Evolutionary conservation across 2,888 invertebrate species (phyloP), one percentile per base, ranked within the genome.

Genomic region (Gryllus longicercus): DNA sequence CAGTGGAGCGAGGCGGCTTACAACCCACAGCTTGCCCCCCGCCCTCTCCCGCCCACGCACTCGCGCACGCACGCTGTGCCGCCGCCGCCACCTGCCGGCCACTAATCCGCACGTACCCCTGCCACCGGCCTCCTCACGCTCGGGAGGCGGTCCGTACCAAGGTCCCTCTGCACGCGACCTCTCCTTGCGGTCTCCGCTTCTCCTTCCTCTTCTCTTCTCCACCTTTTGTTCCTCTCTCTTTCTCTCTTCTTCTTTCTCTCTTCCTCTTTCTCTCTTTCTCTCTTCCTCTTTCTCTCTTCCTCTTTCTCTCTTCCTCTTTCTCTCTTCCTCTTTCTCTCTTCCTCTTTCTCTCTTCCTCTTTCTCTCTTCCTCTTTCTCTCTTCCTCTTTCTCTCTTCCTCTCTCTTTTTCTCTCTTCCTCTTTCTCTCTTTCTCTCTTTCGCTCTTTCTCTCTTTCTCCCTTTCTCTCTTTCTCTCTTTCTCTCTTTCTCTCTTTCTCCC

Each of bases 391-490:
- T 50, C 23, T n/a, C n/a, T 49, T 74, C 3, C 50, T n/a, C 8
- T 49, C 5, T 2, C n/a, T 50, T 38, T 76, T 18, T 12, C 76
- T 0, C n/a, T 50, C 2, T 49, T 11, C 18, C 14, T 76, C 38
- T 75, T 49, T 51, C 76, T 79, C 76, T 51, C 75, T 75, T 25
- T 75, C 75, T 76, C 51, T 50, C 25, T 38, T 5, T 38, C 4
- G 5, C 5, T 0, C 38, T 5, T 4, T 38, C 38, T n/a, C 21
- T 21, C 21, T 21, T 21, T 21, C 21, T 21, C 21, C 1, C 21
- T 21, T 21, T 21, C 21, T 21, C 21, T 1, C 1, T 21, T 21
- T 21, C 21, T 38, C 5, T 38, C 5, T 63, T n/a, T 0, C 38
- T 5, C 21, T 1, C 21, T 21, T 5, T 38, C 38, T 38, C 5